Conservation (phyloP, 2,113 vertebrate species). For the Colistium nudipinnis region DNA sequence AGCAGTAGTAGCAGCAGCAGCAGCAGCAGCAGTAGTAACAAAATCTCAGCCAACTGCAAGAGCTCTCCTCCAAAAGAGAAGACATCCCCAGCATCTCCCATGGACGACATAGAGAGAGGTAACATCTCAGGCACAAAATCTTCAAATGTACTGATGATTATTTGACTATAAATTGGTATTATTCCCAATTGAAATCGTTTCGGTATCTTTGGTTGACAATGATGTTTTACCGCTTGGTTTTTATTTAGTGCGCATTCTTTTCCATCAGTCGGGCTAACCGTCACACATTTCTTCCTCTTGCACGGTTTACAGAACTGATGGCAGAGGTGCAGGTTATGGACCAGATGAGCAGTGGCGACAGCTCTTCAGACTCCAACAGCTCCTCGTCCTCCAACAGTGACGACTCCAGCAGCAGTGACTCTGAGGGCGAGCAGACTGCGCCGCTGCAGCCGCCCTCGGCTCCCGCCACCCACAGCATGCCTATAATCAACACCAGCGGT, state of each 20-base stretch:
- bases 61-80: constrained; percentile 86
- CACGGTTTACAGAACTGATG: constrained; percentile 86
- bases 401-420: constrained; percentile 89
- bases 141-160: neutral
- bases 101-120: constrained; percentile 99
- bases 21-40: constrained; percentile 81
- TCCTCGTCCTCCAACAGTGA: constrained; percentile 92
- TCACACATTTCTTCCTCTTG: neutral
- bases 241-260: neutral
- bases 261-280: neutral
- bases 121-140: constrained; percentile 1
- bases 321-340: constrained; percentile 94
- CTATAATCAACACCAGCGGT: constrained; percentile 71
- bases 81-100: constrained; percentile 85
- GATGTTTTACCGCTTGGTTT: neutral
- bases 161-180: neutral
- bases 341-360: constrained; percentile 93
- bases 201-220: neutral
- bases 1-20: constrained; percentile 72
- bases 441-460: constrained; percentile 34
- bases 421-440: constrained; percentile 81
- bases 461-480: constrained; percentile 78
- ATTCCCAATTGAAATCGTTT: neutral
- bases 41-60: constrained; percentile 81
- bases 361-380: constrained; percentile 93